Evolutionary conservation across 2,113 vertebrate genomes (phyloP), one percentile per base, ranked within the genome.

Genomic region (Bambusicola thoracicus): DNA sequence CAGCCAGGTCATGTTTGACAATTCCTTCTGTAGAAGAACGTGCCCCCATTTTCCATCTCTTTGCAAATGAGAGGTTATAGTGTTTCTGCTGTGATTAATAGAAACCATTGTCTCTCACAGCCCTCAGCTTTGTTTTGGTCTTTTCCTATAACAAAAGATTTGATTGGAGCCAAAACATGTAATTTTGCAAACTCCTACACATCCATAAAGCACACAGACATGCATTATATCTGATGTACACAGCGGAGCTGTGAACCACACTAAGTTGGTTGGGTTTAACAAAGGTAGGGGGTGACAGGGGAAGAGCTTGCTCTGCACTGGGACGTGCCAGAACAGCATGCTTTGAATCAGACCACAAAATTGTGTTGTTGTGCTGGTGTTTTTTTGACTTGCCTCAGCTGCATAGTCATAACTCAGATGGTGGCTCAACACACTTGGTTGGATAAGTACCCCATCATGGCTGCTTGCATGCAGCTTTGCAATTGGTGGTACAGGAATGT

Each of bases 181-280:
- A 58, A 72, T 86, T 89, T 91, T 80, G 38, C 61, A 29, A 72
- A 82, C 77, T 70, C 77, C 73, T 70, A 82, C 84, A 40, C 48
- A 76, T n/a, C 70, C 22, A 59, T 13, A 72, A 85, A 69, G 63
- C 76, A 43, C 41, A 44, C 20, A 73, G 46, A 51, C 59, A 15
- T 6, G 12, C 44, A 14, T 10, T 44, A 36, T 56, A 56, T 49
- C 70, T 0, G 2, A 70, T 44, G 79, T 46, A 41, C 40, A 36
- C 51, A 38, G 73, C 41, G 17, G 53, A 91, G 36, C 43, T 59
- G 69, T 46, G 40, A 49, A 51, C 22, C 48, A 10, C 30, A 9
- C 61, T 41, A 27, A 76, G 36, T 22, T 27, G 19, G 29, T 49
- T 41, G 44, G 36, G 59, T 41, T 41, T 83, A 93, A 65, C 15